A percentile compares a stretch with the other conserved stretches of the same genome.
Evolutionary conservation across 2,888 invertebrate species (phyloP).

Genomic region (Agrochola circellaris): DNA sequence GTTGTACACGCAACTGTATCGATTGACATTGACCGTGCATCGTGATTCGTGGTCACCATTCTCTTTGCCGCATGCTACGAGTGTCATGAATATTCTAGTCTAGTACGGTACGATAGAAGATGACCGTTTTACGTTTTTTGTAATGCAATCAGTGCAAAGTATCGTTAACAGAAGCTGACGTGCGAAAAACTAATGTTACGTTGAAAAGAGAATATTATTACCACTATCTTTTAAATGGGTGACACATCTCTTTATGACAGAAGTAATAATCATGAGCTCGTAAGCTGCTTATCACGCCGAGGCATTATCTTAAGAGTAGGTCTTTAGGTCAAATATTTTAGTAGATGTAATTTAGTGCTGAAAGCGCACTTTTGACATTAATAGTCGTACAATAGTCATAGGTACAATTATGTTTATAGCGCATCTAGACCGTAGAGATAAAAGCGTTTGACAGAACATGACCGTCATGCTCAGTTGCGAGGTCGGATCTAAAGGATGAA

Average conservation of each 20-base stretch:
- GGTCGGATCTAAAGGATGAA: constrained; percentile 40
- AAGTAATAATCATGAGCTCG: constrained; percentile 17
- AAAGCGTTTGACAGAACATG: constrained; percentile 54
- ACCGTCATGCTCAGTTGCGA: constrained; percentile 53
- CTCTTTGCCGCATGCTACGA: constrained; percentile 65
- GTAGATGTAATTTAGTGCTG: constrained; percentile 19
- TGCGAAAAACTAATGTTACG: constrained; percentile 22
- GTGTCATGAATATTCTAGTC: constrained; percentile 73
- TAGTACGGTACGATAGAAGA: constrained; percentile 37
- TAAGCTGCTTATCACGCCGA: constrained; percentile 25
- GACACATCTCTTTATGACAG: constrained; percentile 7
- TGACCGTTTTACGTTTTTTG: constrained; percentile 42
- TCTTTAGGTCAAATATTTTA: constrained; percentile 28
- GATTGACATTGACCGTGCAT: constrained; percentile 80
- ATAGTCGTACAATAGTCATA: constrained; percentile 26
- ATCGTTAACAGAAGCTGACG: constrained; percentile 28
- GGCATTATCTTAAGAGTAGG: constrained; percentile 33
- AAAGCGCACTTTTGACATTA: constrained; percentile 14
- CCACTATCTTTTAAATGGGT: constrained; percentile 20
- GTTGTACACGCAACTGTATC: constrained; percentile 69
- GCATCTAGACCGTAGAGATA: constrained; percentile 55
- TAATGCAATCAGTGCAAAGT: constrained; percentile 37
- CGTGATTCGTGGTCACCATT: constrained; percentile 74
- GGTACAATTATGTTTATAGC: constrained; percentile 31
- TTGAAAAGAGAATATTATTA: constrained; percentile 34